Evolutionary conservation across 2,888 invertebrate species (phyloP), one percentile per base, ranked within the genome.

Genomic region (Amblyjoppa proteus): DNA sequence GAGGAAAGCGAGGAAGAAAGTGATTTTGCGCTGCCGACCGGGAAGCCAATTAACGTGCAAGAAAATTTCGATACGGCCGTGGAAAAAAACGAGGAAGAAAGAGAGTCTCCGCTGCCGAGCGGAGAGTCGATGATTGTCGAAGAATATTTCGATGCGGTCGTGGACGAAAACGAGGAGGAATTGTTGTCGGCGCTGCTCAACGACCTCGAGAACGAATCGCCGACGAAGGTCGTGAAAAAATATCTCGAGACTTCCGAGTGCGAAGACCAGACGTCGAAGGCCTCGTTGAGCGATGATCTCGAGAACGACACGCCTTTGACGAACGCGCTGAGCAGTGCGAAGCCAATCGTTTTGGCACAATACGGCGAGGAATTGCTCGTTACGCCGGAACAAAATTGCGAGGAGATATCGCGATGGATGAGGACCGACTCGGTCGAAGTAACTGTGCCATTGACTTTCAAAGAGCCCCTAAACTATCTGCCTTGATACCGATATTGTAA

Each of bases 21-120:
- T 1, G 49, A 53, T 3, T n/a, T 3, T 11, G 6, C 58, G 28
- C 9, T 61, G 53, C n/a, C 16, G 7, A 53, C 5, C 38, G 71
- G 38, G 7, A 25, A 7, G 38, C 25, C 71, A 5, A 5, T 56
- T 5, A 28, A 11, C 0, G 61, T 4, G 0, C 16, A 31, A 31
- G 31, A 28, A 13, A 28, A 61, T 13, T 13, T 61, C 25, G 20
- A 13, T 31, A 11, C 13, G 25, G 13, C 1, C 28, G 20, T 25
- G 25, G 58, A 28, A 11, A 9, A 58, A 58, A 28, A 11, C 11
- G 77, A 77, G 4, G 66, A 77, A 7, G 82, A 77, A 53, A 25
- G 66, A 1, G 11, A 25, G 28, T 66, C 34, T 0, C 41, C 77
- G 11, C 28, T 31, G 34, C 61, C 61, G 16, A 31, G 1, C 7